phyloP scores from a whole-genome alignment of 1,140 invertebrate genomes.

The Cydia splendana region DNA sequence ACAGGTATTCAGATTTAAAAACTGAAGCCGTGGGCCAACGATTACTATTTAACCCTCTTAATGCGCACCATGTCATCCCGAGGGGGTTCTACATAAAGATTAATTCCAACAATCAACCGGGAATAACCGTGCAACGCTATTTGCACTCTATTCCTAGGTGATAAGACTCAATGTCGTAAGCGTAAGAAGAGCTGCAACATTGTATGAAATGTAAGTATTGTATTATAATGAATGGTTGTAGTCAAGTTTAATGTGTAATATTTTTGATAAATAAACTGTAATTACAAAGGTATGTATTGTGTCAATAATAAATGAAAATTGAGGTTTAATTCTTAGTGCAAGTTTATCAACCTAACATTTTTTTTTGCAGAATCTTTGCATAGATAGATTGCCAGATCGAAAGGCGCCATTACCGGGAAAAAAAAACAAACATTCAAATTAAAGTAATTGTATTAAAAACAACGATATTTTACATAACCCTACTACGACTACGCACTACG shows the following conservation, averaged over 20 bases:
- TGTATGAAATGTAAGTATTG: slow-evolving; percentile 15
- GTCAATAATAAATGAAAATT: no score
- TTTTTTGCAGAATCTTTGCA: no score
- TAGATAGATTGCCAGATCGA: no score
- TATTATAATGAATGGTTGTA: slow-evolving; percentile 7
- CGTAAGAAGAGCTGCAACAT: neutral
- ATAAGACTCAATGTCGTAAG: neutral
- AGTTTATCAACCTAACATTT: no score
- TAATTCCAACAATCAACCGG: neutral
- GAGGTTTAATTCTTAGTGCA: no score
- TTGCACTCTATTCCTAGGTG: neutral
- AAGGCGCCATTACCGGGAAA: no score
- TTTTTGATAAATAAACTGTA: slow-evolving; percentile 17
- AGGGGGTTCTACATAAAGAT: slow-evolving; percentile 20
- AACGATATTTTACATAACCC: no score
- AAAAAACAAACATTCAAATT: no score
- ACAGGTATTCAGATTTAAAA: neutral
- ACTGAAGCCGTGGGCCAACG: neutral
- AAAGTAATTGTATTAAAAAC: no score
- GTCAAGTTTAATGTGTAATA: neutral
- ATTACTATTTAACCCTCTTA: slow-evolving; percentile 6
- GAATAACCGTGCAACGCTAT: neutral
- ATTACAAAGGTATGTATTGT: no score
- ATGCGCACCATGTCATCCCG: neutral
- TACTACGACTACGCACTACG: no score